Percentiles rank a stretch among this genome's conserved stretches.
Conservation (phyloP, 2,797 vertebrate genomes). For the Staurois parvus region DNA sequence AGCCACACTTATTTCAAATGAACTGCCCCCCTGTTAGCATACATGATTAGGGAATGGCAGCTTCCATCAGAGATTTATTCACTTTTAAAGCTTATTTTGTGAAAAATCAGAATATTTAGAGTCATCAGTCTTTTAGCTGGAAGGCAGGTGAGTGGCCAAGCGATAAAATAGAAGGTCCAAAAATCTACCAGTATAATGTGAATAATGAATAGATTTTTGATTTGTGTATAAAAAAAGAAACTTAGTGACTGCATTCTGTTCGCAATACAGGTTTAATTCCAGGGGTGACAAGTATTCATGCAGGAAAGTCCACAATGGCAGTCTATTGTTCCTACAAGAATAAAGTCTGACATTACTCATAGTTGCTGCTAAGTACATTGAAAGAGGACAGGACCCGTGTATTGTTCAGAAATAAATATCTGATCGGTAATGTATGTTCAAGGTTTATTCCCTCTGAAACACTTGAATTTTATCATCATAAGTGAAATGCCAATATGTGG, state of each 20-base stretch:
- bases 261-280: neutral
- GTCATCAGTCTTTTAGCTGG: neutral
- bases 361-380: neutral
- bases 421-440: slow-evolving; percentile 39
- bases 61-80: no score
- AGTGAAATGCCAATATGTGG: neutral
- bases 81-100: no score
- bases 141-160: neutral
- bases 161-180: neutral
- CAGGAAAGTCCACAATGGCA: neutral
- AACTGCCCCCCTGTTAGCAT: no score
- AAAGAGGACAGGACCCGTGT: neutral
- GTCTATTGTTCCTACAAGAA: slow-evolving; percentile 28
- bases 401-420: slow-evolving; percentile 38
- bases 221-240: slow-evolving; percentile 6
- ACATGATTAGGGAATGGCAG: no score
- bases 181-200: neutral
- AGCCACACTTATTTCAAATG: no score
- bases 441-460: slow-evolving; percentile 24
- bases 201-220: neutral
- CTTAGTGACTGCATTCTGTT: slow-evolving; percentile 12
- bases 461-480: neutral
- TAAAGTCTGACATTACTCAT: slow-evolving; percentile 1
- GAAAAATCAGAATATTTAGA: no score
- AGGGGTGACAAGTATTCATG: slow-evolving; percentile 14